These are phyloP conservation scores for Ellobium chinense DNA, from an alignment of 2,888 invertebrate genomes.

Conservation along the genomic window DNA sequence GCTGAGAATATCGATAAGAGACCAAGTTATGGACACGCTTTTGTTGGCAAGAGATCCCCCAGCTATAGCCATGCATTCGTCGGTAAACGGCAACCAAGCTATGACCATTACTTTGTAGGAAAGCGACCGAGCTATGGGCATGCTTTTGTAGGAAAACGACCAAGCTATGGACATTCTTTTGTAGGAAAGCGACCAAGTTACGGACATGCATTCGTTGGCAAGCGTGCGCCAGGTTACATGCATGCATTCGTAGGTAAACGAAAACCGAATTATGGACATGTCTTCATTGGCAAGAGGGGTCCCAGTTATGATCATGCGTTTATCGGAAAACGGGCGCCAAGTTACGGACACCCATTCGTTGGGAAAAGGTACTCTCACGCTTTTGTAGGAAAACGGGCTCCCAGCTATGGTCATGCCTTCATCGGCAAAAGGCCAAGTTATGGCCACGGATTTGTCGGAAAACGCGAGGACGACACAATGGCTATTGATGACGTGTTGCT, in stretches of 20 bases:
- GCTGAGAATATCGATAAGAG: background rate
- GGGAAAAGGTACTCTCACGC: conserved; percentile 33
- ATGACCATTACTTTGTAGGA: background rate
- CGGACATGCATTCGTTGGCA: conserved; percentile 29
- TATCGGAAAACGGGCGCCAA: conserved; percentile 26
- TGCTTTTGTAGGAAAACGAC: conserved; percentile 31
- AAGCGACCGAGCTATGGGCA: conserved; percentile 14
- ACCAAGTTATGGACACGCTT: conserved; percentile 1
- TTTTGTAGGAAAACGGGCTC: conserved; percentile 36
- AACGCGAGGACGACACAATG: background rate
- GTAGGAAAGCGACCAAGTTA: conserved; percentile 39
- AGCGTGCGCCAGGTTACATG: conserved; percentile 21
- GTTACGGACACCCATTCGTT: conserved; percentile 24
- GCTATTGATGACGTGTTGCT: background rate
- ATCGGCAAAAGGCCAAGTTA: background rate
- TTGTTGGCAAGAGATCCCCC: conserved; percentile 32
- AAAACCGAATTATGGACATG: conserved; percentile 35
- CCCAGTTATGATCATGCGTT: conserved; percentile 23
- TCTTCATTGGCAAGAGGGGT: conserved; percentile 44
- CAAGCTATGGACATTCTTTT: conserved; percentile 35
- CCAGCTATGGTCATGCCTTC: background rate
- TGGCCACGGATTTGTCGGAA: conserved; percentile 38
- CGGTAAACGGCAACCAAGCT: conserved; percentile 13
- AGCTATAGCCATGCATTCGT: conserved; percentile 28
- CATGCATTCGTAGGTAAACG: conserved; percentile 27